Percentiles rank a stretch among this genome's conserved stretches.
phyloP scores from a whole-genome alignment of 30 jellyfish, hydroid and myxozoan species.

The Aurelia sp. region DNA sequence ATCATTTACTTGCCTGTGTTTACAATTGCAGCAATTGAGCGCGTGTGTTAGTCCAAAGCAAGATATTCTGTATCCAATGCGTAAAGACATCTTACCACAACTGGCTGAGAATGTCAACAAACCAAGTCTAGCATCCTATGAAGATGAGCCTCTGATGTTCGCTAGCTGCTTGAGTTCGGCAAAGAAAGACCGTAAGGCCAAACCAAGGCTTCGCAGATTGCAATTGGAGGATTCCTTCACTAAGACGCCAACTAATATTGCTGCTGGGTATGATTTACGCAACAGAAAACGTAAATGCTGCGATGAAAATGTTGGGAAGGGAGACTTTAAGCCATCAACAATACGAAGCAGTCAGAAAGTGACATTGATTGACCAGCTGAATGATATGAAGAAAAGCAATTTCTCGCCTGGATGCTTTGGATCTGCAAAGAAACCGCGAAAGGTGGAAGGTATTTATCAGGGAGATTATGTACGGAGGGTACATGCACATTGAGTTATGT shows the following conservation, averaged over 20 bases:
- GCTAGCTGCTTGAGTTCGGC: conserved; percentile 23
- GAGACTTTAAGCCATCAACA: neutral
- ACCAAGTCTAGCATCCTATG: conserved; percentile 7
- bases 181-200: conserved; percentile 21
- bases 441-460: neutral
- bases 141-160: neutral
- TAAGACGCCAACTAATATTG: neutral
- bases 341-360: neutral
- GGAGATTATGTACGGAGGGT: too few relatives aligned
- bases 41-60: conserved; percentile 50
- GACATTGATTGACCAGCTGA: neutral
- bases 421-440: conserved; percentile 5
- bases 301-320: neutral
- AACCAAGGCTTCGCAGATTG: conserved; percentile 43
- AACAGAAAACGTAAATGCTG: neutral
- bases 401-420: conserved; percentile 1
- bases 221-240: neutral
- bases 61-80: conserved; percentile 73
- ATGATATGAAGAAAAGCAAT: neutral
- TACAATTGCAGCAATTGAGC: conserved; percentile 40
- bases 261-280: neutral
- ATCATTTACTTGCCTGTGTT: too few relatives aligned
- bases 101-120: conserved; percentile 33
- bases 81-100: conserved; percentile 68
- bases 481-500: too few relatives aligned